phyloP scores from a whole-genome alignment of 2,113 vertebrate genomes.

The Bubo bubo region DNA sequence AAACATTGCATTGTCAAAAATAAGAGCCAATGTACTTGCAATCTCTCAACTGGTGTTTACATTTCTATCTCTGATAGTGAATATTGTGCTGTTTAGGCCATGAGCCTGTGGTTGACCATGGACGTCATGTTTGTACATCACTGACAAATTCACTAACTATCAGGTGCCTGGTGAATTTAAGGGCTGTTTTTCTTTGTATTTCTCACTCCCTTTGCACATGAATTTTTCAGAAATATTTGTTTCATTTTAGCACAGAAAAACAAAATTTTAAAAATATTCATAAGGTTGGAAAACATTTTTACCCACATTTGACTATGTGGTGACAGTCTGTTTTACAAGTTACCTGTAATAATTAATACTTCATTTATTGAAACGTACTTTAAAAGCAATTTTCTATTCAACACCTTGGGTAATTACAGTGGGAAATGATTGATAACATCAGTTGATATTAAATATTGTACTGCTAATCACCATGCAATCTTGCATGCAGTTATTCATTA shows the following conservation, averaged over 20 bases:
- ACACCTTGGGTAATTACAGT: conserved; percentile 53
- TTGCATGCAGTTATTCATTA: conserved; percentile 61
- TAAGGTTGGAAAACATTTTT: background rate
- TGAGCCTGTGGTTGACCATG: background rate
- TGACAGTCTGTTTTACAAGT: background rate
- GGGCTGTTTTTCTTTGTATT: background rate
- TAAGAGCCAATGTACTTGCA: accelerated
- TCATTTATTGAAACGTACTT: conserved; percentile 45
- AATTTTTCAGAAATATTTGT: background rate
- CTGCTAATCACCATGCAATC: conserved; percentile 54
- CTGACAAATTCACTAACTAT: background rate
- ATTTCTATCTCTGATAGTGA: background rate
- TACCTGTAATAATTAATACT: conserved; percentile 30
- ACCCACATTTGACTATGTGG: background rate
- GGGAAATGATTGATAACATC: conserved; percentile 59
- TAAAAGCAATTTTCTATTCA: conserved; percentile 60
- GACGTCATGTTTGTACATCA: background rate
- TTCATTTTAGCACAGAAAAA: background rate
- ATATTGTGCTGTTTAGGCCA: background rate
- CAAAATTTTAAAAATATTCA: background rate
- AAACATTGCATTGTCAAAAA: background rate
- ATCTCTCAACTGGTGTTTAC: background rate
- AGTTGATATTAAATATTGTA: conserved; percentile 57
- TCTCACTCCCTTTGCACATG: background rate
- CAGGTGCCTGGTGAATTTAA: background rate